Evolutionary conservation across 2,113 vertebrate genomes (phyloP).

Genomic region (Piliocolobus tephrosceles): DNA sequence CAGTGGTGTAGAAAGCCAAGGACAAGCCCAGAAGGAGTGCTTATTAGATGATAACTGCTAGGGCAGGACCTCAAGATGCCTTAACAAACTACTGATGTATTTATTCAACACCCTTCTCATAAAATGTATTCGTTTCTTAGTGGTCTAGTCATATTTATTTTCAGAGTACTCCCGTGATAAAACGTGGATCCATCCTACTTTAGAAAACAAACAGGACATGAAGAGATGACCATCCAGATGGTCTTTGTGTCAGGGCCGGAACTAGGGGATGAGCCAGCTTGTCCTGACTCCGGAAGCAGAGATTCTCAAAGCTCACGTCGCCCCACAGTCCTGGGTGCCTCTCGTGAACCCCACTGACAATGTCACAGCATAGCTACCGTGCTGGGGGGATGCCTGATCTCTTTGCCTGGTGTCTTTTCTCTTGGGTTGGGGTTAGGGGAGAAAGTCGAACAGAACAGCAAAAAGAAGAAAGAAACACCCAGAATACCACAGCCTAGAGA

Average conservation of each 20-base stretch:
- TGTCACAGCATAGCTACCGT: not conserved
- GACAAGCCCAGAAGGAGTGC: not conserved
- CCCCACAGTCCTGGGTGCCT: not conserved
- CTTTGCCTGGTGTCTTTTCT: not conserved
- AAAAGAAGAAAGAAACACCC: not conserved
- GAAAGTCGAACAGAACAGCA: not conserved
- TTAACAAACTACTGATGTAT: not conserved
- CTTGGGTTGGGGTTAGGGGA: not conserved
- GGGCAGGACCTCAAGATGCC: not conserved
- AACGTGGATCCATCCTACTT: not conserved
- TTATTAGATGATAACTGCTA: not conserved
- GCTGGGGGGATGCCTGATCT: accelerated
- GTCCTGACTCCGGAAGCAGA: not conserved
- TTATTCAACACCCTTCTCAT: not conserved
- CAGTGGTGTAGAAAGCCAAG: not conserved
- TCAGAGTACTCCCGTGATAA: not conserved
- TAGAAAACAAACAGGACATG: not conserved
- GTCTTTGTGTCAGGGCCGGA: not conserved
- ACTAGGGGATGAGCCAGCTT: not conserved
- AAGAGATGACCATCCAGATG: not conserved
- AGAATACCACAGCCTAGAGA: not conserved
- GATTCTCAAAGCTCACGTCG: too few relatives aligned
- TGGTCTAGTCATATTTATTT: not conserved
- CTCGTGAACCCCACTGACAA: too few relatives aligned
- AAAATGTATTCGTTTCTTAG: not conserved